phyloP scores from a whole-genome alignment of 2,797 vertebrate genomes.

The Acomys russatus region DNA sequence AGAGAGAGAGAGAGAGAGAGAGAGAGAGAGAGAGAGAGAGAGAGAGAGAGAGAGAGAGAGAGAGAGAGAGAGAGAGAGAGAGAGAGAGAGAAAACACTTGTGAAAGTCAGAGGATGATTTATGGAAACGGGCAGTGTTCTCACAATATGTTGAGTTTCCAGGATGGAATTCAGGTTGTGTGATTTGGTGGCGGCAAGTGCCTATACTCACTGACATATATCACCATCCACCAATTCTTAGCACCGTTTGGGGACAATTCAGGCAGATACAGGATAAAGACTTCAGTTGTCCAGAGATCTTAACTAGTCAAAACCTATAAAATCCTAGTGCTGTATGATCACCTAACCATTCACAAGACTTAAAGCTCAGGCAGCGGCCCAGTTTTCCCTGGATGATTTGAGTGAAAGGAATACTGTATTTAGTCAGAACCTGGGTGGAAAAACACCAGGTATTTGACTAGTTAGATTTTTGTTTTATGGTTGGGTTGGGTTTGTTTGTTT shows the following conservation, averaged over 20 bases:
- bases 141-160: not conserved
- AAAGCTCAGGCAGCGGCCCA: not conserved
- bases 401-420: not conserved
- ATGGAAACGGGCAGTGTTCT: not conserved
- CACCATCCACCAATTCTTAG: not conserved
- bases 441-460: not conserved
- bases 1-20: too few relatives aligned
- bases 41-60: too few relatives aligned
- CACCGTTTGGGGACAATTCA: not conserved
- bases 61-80: too few relatives aligned
- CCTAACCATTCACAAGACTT: not conserved
- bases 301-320: not conserved
- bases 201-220: not conserved
- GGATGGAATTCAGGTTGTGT: not conserved
- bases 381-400: not conserved
- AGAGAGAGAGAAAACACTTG: not conserved
- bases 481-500: not conserved
- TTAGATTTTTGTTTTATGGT: not conserved
- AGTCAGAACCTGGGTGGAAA: not conserved
- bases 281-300: not conserved
- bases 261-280: not conserved
- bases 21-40: too few relatives aligned
- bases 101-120: not conserved
- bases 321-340: not conserved
- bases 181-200: too few relatives aligned